These are phyloP conservation scores for Cyprinodon variegatus DNA, from an alignment of 2,113 vertebrate species.

Conservation along the genomic window DNA sequence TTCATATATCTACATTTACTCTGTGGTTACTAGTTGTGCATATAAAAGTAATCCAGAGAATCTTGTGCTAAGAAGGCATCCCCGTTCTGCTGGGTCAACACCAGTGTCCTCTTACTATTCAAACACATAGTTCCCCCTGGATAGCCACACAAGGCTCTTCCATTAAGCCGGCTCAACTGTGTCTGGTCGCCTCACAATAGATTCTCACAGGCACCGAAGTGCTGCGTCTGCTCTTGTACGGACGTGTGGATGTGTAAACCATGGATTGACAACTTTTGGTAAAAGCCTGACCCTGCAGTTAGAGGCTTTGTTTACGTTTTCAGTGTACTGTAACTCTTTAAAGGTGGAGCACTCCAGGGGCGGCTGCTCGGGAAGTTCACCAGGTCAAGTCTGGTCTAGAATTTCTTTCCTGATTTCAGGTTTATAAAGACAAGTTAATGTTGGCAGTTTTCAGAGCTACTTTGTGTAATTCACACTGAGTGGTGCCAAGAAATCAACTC, in stretches of 20 bases:
- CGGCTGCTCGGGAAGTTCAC: slow-evolving; percentile 13
- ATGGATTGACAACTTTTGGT: slow-evolving; percentile 34
- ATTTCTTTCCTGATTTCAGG: not conserved
- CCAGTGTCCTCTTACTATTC: slow-evolving; percentile 65
- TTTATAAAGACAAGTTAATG: not conserved
- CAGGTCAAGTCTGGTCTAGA: not conserved
- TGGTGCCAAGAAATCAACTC: not conserved
- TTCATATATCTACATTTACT: slow-evolving; percentile 5
- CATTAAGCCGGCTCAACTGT: slow-evolving; percentile 49
- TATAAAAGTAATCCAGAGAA: slow-evolving; percentile 30
- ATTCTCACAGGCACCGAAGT: slow-evolving; percentile 54
- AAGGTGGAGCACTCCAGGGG: slow-evolving; percentile 4
- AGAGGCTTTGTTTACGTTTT: slow-evolving; percentile 57
- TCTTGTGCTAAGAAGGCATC: slow-evolving; percentile 55
- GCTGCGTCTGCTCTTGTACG: slow-evolving; percentile 48
- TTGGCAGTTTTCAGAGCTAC: not conserved
- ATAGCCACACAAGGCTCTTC: slow-evolving; percentile 46
- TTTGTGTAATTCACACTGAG: slow-evolving; percentile 4
- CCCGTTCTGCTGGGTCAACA: slow-evolving; percentile 70
- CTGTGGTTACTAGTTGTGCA: slow-evolving; percentile 8
- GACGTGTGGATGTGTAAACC: slow-evolving; percentile 20
- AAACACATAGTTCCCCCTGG: slow-evolving; percentile 55
- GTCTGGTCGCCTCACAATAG: slow-evolving; percentile 54
- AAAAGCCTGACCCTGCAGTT: slow-evolving; percentile 55
- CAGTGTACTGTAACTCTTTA: slow-evolving; percentile 25